phyloP scores from a whole-genome alignment of 2,113 vertebrate species.

The Muntiacus muntjak region DNA sequence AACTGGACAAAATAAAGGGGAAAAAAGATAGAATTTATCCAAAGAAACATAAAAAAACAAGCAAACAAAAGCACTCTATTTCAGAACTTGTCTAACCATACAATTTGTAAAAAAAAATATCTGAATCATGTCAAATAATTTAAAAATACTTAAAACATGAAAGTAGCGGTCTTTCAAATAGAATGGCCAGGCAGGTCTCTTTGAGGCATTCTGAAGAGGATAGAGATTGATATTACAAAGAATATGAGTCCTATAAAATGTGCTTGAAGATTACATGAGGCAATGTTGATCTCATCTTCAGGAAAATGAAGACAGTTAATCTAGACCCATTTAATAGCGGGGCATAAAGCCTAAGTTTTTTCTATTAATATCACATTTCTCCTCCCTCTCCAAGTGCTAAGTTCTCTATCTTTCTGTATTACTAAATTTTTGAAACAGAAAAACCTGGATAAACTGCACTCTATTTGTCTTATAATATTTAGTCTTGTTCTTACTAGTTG shows the following conservation, averaged over 20 bases:
- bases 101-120: background rate
- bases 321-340: background rate
- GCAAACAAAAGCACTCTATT: background rate
- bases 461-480: background rate
- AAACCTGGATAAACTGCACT: background rate
- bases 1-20: background rate
- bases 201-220: background rate
- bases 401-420: background rate
- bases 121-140: background rate
- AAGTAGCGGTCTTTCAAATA: background rate
- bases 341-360: background rate
- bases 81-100: background rate
- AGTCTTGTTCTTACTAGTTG: background rate
- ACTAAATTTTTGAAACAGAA: background rate
- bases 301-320: background rate
- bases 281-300: background rate
- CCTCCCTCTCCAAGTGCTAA: background rate
- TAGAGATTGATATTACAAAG: background rate
- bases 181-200: background rate
- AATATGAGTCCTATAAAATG: background rate
- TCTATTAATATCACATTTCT: background rate
- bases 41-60: background rate
- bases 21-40: background rate
- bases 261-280: background rate
- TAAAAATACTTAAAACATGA: background rate